Conservation (phyloP, 2,888 invertebrate species). For the Adelphocoris suturalis region DNA sequence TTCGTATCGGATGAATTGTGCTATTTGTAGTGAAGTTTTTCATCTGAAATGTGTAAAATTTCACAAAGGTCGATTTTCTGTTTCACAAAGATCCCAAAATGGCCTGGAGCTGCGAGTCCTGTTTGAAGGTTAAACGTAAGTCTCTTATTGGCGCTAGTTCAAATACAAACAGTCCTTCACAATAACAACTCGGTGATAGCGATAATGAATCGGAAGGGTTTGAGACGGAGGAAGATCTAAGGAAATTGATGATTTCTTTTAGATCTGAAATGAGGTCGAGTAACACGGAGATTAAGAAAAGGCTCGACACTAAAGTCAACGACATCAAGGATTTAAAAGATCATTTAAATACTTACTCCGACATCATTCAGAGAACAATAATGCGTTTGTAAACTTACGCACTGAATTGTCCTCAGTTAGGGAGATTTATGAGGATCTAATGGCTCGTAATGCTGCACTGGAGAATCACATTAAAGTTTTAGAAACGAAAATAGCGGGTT, state of each 20-base stretch:
- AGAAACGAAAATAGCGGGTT: not conserved
- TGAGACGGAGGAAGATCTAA: too few relatives aligned
- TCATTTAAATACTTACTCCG: conserved; percentile 27
- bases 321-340: too few relatives aligned
- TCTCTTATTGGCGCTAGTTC: not conserved
- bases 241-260: too few relatives aligned
- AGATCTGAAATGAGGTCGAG: not conserved
- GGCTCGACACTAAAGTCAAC: not conserved
- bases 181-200: too few relatives aligned
- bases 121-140: not conserved
- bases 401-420: too few relatives aligned
- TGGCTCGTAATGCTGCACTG: not conserved
- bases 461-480: not conserved
- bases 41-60: too few relatives aligned
- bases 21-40: too few relatives aligned
- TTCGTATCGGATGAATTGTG: not conserved
- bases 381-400: not conserved
- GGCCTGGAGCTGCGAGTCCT: not conserved
- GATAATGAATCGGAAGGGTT: too few relatives aligned
- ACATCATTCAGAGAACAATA: not conserved
- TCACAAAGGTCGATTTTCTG: not conserved
- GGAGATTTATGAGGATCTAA: conserved; percentile 2
- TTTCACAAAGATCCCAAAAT: not conserved
- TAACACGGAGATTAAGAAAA: not conserved
- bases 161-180: too few relatives aligned